Evolutionary conservation across 2,888 invertebrate genomes (phyloP).

Genomic region (Arge pagana): DNA sequence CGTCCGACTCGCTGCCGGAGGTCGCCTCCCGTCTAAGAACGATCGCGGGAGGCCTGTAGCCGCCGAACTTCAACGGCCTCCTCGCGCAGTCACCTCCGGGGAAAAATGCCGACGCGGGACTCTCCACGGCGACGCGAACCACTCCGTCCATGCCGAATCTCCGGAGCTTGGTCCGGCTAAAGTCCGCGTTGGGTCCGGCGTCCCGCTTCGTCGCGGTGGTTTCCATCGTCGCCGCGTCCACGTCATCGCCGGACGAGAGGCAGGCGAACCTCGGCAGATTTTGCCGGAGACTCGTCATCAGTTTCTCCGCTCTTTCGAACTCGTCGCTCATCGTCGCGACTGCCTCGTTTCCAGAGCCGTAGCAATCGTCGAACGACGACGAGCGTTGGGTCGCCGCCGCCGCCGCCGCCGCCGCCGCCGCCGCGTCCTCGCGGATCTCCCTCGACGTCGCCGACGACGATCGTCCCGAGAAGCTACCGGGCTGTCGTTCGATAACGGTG

Average conservation of each 20-base stretch:
- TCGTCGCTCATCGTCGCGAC: neutral
- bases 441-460: slow-evolving; percentile 7
- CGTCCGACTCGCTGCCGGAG: slow-evolving; percentile 38
- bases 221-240: too few species aligned
- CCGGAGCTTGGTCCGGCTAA: too few species aligned
- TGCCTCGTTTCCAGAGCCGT: neutral
- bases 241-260: too few species aligned
- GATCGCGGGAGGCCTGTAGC: slow-evolving; percentile 29
- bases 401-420: too few species aligned
- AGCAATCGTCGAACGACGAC: neutral
- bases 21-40: slow-evolving; percentile 37
- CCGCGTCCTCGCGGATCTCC: slow-evolving; percentile 1
- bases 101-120: too few species aligned
- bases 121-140: too few species aligned
- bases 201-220: too few species aligned
- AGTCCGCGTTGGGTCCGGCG: too few species aligned
- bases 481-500: too few species aligned
- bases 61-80: slow-evolving; percentile 25
- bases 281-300: neutral
- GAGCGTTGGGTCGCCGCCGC: neutral
- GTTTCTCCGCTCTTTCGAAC: neutral
- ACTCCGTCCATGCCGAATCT: too few species aligned
- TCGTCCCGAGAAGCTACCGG: slow-evolving; percentile 1
- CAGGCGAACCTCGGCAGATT: too few species aligned
- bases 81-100: neutral